phyloP scores from a whole-genome alignment of 2,113 vertebrate species.

The Alethe diademata region DNA sequence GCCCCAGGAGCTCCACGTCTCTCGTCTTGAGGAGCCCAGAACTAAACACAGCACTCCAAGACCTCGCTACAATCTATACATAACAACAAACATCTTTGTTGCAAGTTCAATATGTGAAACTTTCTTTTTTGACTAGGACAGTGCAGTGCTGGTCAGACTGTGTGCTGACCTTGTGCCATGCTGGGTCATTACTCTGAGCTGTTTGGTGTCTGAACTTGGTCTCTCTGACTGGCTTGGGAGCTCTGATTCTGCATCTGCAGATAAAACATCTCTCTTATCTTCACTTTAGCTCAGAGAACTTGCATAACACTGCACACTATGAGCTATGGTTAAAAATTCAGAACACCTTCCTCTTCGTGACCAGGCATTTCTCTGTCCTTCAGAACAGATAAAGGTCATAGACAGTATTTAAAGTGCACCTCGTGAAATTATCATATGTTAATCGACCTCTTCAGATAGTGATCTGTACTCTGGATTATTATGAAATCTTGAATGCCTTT shows the following conservation, averaged over 20 bases:
- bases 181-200: background rate
- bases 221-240: background rate
- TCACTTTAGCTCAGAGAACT: background rate
- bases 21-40: background rate
- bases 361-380: background rate
- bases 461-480: background rate
- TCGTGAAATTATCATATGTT: background rate
- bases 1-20: background rate
- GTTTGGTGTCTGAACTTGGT: background rate
- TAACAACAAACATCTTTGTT: background rate
- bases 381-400: background rate
- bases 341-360: background rate
- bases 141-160: background rate
- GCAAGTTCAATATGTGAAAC: background rate
- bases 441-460: background rate
- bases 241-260: background rate
- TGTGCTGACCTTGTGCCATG: background rate
- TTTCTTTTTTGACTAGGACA: background rate
- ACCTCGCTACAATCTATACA: rapidly evolving
- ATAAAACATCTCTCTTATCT: background rate
- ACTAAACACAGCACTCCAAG: rapidly evolving
- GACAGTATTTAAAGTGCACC: background rate
- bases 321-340: background rate
- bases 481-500: background rate
- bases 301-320: background rate